Conservation (phyloP, 2,888 invertebrate genomes). For the Frankliniella intonsa region DNA sequence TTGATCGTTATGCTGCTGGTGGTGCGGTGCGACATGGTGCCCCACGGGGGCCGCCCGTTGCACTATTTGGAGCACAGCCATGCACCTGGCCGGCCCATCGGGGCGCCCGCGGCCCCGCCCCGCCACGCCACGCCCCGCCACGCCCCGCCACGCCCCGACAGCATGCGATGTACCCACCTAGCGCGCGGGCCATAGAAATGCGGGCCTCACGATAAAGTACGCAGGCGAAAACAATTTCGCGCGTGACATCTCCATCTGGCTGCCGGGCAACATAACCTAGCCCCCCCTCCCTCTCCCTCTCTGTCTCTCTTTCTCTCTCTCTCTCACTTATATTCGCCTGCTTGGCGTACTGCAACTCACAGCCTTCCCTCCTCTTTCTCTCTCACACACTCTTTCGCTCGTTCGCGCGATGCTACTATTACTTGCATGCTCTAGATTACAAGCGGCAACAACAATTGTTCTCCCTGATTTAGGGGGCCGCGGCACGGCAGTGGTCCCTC, state of each 20-base stretch:
- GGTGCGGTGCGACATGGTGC: too few relatives aligned
- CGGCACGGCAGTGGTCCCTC: too few relatives aligned
- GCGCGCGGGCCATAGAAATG: background rate
- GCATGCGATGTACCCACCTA: background rate
- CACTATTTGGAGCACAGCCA: background rate
- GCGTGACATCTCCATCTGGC: constrained; percentile 22
- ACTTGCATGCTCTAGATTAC: too few relatives aligned
- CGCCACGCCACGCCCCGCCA: too few relatives aligned
- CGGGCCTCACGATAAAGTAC: background rate
- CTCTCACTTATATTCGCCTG: background rate
- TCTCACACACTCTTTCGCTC: background rate
- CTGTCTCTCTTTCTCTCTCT: background rate
- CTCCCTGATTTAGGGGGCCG: background rate
- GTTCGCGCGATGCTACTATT: background rate
- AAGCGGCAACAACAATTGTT: background rate
- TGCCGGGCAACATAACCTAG: constrained; percentile 32
- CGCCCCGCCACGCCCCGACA: too few relatives aligned
- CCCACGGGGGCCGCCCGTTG: background rate
- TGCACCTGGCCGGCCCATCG: background rate
- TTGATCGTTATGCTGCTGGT: too few relatives aligned
- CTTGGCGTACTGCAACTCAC: background rate
- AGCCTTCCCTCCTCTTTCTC: background rate
- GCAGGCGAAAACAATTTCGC: constrained; percentile 7
- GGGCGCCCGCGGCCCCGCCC: background rate
- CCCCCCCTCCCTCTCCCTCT: constrained; percentile 3